Conservation (phyloP, 2,888 invertebrate genomes). For the Orthonychiurus folsomi region DNA sequence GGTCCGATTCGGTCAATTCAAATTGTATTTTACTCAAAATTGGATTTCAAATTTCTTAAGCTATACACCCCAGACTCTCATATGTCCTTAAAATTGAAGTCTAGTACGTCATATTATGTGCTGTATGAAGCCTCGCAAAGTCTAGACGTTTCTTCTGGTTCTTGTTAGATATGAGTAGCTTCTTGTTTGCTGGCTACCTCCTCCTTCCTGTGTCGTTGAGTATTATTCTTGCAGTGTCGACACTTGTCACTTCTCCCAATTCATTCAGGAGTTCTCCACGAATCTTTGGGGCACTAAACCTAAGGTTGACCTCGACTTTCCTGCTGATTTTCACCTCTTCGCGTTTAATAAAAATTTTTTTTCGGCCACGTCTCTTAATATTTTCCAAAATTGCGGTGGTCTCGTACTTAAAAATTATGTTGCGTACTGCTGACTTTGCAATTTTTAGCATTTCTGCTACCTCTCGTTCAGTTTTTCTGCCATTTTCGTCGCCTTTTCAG, state of each 20-base stretch:
- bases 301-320: background rate
- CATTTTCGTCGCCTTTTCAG: slow-evolving; percentile 4
- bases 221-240: background rate
- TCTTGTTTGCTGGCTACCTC: background rate
- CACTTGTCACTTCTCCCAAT: background rate
- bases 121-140: background rate
- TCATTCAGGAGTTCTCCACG: background rate
- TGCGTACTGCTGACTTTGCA: background rate
- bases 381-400: background rate
- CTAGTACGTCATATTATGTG: background rate
- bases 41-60: too few relatives aligned
- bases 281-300: background rate
- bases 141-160: slow-evolving; percentile 2
- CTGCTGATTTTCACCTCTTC: background rate
- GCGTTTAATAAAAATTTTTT: background rate
- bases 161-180: background rate
- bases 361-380: background rate
- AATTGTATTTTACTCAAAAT: too few relatives aligned
- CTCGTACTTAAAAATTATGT: background rate
- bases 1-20: too few relatives aligned
- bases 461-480: background rate
- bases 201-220: background rate
- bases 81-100: slow-evolving; percentile 8
- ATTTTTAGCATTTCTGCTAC: background rate
- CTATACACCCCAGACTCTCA: too few relatives aligned